Evolutionary conservation across 35 echinoderm and acorn worm genomes (phyloP).

Genomic region (Ophioderma brevispina): DNA sequence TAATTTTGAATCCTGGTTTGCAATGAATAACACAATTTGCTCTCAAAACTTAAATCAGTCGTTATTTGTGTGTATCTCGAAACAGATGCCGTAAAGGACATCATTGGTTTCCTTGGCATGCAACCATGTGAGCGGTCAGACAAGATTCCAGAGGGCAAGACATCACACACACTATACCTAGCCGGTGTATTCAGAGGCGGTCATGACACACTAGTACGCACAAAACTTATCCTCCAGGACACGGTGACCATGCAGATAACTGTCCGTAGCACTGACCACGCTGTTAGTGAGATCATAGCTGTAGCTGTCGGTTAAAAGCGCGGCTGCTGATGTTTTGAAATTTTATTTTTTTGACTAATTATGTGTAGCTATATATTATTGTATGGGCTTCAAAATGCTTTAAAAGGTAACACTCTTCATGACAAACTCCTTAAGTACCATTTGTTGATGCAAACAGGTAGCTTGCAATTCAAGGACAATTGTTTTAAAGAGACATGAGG

Average conservation of each 20-base stretch:
- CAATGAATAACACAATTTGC: too few relatives aligned
- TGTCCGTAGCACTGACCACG: constrained; percentile 73
- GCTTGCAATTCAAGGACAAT: too few relatives aligned
- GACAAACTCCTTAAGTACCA: too few relatives aligned
- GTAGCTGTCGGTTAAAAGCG: constrained; percentile 86
- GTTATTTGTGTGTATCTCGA: too few relatives aligned
- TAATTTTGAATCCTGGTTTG: too few relatives aligned
- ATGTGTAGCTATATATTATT: not conserved
- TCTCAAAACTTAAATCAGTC: too few relatives aligned
- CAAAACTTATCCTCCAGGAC: constrained; percentile 86
- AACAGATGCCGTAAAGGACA: constrained; percentile 95
- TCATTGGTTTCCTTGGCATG: constrained; percentile 93
- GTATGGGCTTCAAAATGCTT: too few relatives aligned
- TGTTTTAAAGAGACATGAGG: too few relatives aligned
- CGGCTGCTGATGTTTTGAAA: not conserved
- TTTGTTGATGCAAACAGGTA: too few relatives aligned
- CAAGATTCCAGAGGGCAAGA: constrained; percentile 82
- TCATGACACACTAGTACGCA: constrained; percentile 76
- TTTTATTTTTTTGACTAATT: too few relatives aligned
- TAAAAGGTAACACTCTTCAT: too few relatives aligned
- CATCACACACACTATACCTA: constrained; percentile 85
- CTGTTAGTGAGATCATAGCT: constrained; percentile 85
- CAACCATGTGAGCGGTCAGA: constrained; percentile 82
- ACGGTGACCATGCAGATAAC: constrained; percentile 98
- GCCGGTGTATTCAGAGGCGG: constrained; percentile 92